phyloP scores from a whole-genome alignment of 2,113 vertebrate species.

The Myotis lucifugus region DNA sequence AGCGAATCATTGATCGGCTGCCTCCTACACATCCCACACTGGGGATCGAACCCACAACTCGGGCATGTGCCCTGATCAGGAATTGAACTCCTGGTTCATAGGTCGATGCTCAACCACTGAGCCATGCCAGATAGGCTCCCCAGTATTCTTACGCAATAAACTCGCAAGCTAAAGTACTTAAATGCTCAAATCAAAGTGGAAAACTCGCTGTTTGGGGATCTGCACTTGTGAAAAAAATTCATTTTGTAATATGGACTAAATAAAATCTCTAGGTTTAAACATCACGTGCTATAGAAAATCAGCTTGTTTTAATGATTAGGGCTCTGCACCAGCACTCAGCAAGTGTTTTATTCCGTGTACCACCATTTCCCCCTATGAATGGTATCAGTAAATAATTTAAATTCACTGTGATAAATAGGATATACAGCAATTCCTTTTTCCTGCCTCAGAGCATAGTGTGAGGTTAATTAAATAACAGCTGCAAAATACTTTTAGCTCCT shows the following conservation, averaged over 20 bases:
- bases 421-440: conserved; percentile 67
- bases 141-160: conserved; percentile 17
- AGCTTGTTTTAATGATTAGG: conserved; percentile 55
- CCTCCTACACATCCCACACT: no score
- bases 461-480: conserved; percentile 79
- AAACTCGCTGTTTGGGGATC: conserved; percentile 49
- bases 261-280: conserved; percentile 38
- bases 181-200: conserved; percentile 40
- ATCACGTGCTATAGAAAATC: conserved; percentile 39
- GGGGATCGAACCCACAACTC: no score
- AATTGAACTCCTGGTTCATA: no score
- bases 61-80: no score
- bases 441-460: conserved; percentile 63
- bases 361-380: conserved; percentile 54
- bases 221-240: background rate
- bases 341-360: conserved; percentile 53
- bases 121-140: background rate
- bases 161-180: background rate
- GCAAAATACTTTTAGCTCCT: conserved; percentile 68
- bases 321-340: background rate
- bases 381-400: conserved; percentile 72
- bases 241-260: conserved; percentile 44
- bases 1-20: no score
- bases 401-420: conserved; percentile 74
- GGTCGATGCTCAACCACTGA: no score